These are phyloP conservation scores for Ceyx melanurus DNA, from an alignment of 2,113 vertebrate genomes.

Conservation along the genomic window DNA sequence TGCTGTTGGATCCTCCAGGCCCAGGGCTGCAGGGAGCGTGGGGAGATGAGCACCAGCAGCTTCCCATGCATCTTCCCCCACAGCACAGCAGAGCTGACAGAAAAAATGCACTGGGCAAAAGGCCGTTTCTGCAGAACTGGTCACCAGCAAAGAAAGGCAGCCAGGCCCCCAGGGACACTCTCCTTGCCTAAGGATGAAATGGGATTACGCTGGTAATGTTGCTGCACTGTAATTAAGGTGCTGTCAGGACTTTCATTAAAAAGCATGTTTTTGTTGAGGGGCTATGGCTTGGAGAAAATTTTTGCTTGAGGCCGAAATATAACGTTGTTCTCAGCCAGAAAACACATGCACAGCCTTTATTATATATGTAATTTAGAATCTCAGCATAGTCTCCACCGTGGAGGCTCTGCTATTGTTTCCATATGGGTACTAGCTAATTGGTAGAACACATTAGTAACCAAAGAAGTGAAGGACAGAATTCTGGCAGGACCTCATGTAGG, in stretches of 20 bases:
- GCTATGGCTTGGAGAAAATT: neutral
- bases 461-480: neutral
- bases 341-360: neutral
- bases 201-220: constrained; percentile 25
- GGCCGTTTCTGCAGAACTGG: constrained; percentile 11
- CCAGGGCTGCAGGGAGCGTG: neutral
- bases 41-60: neutral
- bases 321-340: constrained; percentile 11
- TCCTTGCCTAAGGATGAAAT: constrained; percentile 46
- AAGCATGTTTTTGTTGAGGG: constrained; percentile 31
- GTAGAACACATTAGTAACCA: neutral
- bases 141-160: constrained; percentile 8
- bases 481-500: neutral
- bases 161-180: neutral
- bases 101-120: neutral
- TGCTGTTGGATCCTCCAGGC: neutral
- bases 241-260: constrained; percentile 54
- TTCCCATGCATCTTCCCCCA: neutral
- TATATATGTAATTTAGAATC: neutral
- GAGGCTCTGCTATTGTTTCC: constrained; percentile 7
- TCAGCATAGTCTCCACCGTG: neutral
- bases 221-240: constrained; percentile 54
- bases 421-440: neutral
- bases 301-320: constrained; percentile 42
- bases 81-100: neutral